phyloP scores from a whole-genome alignment of 2,113 vertebrate species.

The Trinectes maculatus region DNA sequence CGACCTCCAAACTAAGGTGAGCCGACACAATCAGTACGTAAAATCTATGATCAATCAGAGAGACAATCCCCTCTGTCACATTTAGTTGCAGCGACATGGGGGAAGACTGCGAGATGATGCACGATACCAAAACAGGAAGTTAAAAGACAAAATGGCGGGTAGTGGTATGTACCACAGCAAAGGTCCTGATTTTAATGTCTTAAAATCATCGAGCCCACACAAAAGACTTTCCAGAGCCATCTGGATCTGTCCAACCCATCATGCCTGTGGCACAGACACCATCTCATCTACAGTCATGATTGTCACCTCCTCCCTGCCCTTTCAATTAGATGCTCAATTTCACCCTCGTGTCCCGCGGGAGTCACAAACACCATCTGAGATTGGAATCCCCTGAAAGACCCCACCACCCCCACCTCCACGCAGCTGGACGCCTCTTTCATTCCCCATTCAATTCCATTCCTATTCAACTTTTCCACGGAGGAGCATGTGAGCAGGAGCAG shows the following conservation, averaged over 20 bases:
- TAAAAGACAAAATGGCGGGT: constrained; percentile 10
- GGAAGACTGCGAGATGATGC: constrained; percentile 2
- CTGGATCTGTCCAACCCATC: constrained; percentile 51
- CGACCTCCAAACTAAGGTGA: constrained; percentile 68
- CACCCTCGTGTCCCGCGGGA: constrained; percentile 76
- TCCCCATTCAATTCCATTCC: constrained; percentile 39
- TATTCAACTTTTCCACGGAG: constrained; percentile 30
- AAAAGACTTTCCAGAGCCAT: constrained; percentile 59
- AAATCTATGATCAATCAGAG: constrained; percentile 43
- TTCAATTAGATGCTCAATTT: constrained; percentile 87
- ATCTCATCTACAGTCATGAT: constrained; percentile 82
- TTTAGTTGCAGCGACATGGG: constrained; percentile 28
- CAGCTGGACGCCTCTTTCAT: constrained; percentile 35
- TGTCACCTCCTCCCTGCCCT: constrained; percentile 80
- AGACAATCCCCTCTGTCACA: constrained; percentile 26
- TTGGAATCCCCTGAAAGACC: constrained; percentile 69
- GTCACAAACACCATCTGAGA: constrained; percentile 70
- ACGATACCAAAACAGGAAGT: not conserved
- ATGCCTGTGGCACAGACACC: constrained; percentile 55
- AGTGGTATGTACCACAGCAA: constrained; percentile 24
- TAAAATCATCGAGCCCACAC: constrained; percentile 24
- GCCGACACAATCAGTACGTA: constrained; percentile 23
- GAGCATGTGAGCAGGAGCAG: constrained; percentile 37
- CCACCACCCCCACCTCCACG: constrained; percentile 24
- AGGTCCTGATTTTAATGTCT: constrained; percentile 30